Evolutionary conservation across 2,888 invertebrate species (phyloP).

Genomic region (Drosophila kuntzei): DNA sequence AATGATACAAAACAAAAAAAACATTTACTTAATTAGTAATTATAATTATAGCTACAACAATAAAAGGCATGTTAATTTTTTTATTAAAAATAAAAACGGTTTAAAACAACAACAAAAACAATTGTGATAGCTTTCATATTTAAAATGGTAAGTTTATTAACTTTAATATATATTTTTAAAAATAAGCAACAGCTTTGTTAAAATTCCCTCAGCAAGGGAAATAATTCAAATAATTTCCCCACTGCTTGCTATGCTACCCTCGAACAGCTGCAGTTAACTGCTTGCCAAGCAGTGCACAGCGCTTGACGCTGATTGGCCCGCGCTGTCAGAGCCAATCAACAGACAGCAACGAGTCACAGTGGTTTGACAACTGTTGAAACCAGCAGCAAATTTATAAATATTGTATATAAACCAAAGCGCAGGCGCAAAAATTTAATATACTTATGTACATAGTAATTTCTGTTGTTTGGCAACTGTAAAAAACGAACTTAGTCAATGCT

Average conservation of each 20-base stretch:
- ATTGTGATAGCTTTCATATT: neutral
- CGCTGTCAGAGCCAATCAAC: conserved; percentile 26
- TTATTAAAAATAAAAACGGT: conserved; percentile 76
- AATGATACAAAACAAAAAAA: conserved; percentile 56
- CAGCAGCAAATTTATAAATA: neutral
- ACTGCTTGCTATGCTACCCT: conserved; percentile 25
- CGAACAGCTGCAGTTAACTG: conserved; percentile 12
- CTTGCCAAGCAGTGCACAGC: conserved; percentile 42
- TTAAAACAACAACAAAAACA: conserved; percentile 56
- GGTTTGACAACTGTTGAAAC: conserved; percentile 21
- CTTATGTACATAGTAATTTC: neutral
- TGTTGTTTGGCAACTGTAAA: conserved; percentile 9
- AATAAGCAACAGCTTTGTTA: neutral
- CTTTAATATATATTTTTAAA: neutral
- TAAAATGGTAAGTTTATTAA: neutral
- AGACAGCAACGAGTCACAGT: conserved; percentile 23
- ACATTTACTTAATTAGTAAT: conserved; percentile 79
- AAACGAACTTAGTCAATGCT: conserved; percentile 23
- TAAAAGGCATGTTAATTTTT: conserved; percentile 79
- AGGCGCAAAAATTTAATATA: conserved; percentile 21
- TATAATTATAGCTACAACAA: conserved; percentile 61
- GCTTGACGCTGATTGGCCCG: conserved; percentile 34
- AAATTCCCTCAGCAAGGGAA: neutral
- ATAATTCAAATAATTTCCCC: conserved; percentile 2
- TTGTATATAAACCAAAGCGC: conserved; percentile 28